Percentiles rank a stretch among this genome's conserved stretches.
Conservation (phyloP, 2,888 invertebrate species). For the Acronicta alni region DNA sequence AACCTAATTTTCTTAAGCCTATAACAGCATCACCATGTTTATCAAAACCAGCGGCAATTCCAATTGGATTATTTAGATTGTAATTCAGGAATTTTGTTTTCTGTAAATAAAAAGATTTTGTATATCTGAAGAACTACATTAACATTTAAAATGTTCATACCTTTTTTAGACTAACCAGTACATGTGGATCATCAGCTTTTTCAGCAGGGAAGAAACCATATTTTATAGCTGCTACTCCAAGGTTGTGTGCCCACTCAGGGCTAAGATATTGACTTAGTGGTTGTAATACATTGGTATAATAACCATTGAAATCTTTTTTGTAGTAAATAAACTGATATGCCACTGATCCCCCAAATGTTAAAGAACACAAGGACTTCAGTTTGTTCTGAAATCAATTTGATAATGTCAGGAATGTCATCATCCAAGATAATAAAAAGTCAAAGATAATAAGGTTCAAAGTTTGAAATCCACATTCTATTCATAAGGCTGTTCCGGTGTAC, state of each 20-base stretch:
- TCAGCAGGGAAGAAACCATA: constrained; percentile 92
- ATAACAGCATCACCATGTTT: constrained; percentile 97
- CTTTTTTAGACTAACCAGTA: constrained; percentile 88
- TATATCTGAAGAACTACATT: background rate
- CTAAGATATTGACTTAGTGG: constrained; percentile 92
- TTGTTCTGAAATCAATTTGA: constrained; percentile 89
- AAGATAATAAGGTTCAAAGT: too few relatives aligned
- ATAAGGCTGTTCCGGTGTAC: too few relatives aligned
- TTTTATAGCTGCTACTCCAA: constrained; percentile 93
- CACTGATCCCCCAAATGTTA: constrained; percentile 91
- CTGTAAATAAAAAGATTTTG: constrained; percentile 75
- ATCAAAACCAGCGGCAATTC: constrained; percentile 99
- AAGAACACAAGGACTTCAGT: constrained; percentile 90
- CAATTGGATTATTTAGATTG: constrained; percentile 95
- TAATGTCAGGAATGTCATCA: background rate
- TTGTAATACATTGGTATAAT: constrained; percentile 93
- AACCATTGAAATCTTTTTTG: constrained; percentile 93
- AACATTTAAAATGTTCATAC: background rate
- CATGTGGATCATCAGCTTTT: constrained; percentile 89
- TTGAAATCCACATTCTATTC: too few relatives aligned
- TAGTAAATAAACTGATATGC: constrained; percentile 92
- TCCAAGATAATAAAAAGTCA: too few relatives aligned
- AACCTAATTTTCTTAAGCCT: constrained; percentile 95
- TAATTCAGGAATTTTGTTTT: constrained; percentile 92
- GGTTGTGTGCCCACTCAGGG: constrained; percentile 95